phyloP scores from a whole-genome alignment of 1,140 invertebrate genomes.

The Phymastichus coffea region DNA sequence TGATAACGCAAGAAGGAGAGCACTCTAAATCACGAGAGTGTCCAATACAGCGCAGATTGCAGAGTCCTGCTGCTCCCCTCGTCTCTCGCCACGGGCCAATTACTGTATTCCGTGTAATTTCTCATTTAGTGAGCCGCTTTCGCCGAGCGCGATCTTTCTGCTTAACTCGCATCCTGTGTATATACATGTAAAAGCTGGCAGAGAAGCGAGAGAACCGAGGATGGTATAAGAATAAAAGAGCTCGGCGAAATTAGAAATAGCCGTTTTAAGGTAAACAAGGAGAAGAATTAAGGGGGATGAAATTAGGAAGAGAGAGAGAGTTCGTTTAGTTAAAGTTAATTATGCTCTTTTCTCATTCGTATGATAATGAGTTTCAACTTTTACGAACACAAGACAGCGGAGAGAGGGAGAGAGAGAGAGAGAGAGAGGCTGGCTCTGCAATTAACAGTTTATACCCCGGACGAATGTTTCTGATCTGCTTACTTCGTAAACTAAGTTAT shows the following conservation, averaged over 20 bases:
- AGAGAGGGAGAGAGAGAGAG: neutral
- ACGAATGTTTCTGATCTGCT: too few relatives aligned
- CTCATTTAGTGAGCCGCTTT: slow-evolving; percentile 20
- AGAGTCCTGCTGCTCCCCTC: too few relatives aligned
- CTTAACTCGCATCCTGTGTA: slow-evolving; percentile 18
- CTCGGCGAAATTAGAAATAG: too few relatives aligned
- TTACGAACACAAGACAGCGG: slow-evolving; percentile 7
- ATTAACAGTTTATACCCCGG: too few relatives aligned
- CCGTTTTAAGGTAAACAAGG: too few relatives aligned
- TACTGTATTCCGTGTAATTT: slow-evolving; percentile 21
- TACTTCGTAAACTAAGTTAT: too few relatives aligned
- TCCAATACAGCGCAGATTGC: slow-evolving; percentile 16
- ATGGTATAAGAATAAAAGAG: neutral
- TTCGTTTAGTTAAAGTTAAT: slow-evolving; percentile 50
- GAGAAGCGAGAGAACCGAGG: neutral
- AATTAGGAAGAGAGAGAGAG: slow-evolving; percentile 3
- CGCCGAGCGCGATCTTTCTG: slow-evolving; percentile 16
- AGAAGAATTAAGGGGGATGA: neutral
- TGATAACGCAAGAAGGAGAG: slow-evolving; percentile 3
- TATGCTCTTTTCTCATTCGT: slow-evolving; percentile 48
- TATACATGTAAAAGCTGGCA: slow-evolving; percentile 1
- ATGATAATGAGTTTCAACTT: too few relatives aligned
- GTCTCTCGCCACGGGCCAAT: slow-evolving; percentile 3
- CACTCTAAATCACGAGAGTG: slow-evolving; percentile 7
- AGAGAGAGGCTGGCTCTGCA: too few relatives aligned